Base-by-base conservation (phyloP, 2,888 invertebrate species). In the Polietes domitor region DNA sequence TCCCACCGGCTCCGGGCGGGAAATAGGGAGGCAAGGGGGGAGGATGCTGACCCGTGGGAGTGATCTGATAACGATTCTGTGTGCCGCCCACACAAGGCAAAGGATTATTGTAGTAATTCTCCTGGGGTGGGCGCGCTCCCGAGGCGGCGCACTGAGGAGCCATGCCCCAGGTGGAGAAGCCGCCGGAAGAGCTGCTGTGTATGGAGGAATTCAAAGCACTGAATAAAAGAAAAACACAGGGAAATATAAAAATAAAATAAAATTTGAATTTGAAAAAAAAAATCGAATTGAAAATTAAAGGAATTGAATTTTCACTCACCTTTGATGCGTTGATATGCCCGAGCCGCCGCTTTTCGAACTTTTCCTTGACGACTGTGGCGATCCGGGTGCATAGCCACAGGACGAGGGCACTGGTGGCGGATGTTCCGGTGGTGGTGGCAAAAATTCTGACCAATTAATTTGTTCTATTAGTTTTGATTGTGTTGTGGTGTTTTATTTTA, bases 371-470 rank as follows among this genome's bases (percentile, higher is more conserved):
- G 92, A 91, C 75, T 91, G 92, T 28, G 92, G 92, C 37, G 92
- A 92, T 7, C 91, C 91, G 21, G 92, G 92, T 4, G 91, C 89
- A 88, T 92, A 92, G 50, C 86, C 89, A 76, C 90, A 90, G 12
- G 88, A 88, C 26, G 91, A 91, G 12, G 92, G 93, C 79, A 93
- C 92, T 72, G 94, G 94, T 21, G 94, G 94, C 32, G 94, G 94
- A 89, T 94, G 94, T 87, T 94, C 94, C 28, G 94, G 94, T 77
- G 94, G 94, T 72, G 94, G 94, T 37, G 94, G 94, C 86, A 94
- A 92, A 78, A 94, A 93, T 89, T 94, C 94, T 55, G 93, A 93
- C 94, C 94, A 94, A 89, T 93, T 94, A 32, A 94, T 93, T 70
- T 93, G 92, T 85, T 91, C 92, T 85, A 86, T 88, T 88, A 88